Percentiles rank a stretch among this genome's conserved stretches.
Conservation (phyloP, 2,113 vertebrate genomes). For the Puffinus mauretanicus region DNA sequence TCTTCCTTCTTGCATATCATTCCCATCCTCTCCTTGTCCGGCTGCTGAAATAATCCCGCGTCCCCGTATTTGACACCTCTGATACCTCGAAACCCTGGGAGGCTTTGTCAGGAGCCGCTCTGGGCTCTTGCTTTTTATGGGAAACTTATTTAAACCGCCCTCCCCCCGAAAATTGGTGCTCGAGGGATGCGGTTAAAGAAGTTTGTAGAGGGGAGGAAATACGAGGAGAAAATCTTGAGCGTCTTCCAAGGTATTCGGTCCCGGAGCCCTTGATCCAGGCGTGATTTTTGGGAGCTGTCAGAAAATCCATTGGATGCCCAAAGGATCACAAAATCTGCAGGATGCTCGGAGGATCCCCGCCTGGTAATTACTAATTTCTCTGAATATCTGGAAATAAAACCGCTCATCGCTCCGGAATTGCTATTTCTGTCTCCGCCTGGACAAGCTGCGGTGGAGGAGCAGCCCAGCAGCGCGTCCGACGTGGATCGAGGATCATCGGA, state of each 20-base stretch:
- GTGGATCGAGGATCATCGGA: background rate
- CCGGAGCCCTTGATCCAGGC: rapidly evolving
- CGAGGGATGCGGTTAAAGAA: background rate
- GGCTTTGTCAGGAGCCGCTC: background rate
- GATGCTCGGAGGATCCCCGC: background rate
- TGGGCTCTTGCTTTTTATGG: background rate
- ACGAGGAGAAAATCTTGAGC: background rate
- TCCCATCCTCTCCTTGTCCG: background rate
- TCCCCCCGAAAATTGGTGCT: background rate
- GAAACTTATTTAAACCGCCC: background rate
- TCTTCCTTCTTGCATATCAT: rapidly evolving
- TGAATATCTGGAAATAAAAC: background rate
- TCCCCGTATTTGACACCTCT: background rate
- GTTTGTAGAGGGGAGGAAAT: background rate
- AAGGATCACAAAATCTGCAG: background rate
- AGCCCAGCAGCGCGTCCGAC: background rate
- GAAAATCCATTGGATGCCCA: background rate
- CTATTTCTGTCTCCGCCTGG: background rate
- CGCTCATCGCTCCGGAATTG: rapidly evolving
- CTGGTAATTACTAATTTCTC: background rate
- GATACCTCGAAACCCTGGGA: background rate
- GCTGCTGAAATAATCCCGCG: background rate
- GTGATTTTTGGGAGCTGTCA: background rate
- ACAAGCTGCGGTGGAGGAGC: background rate
- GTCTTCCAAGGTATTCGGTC: background rate